Base-by-base conservation (phyloP, 2,888 invertebrate genomes). In the Danaus chrysippus region DNA sequence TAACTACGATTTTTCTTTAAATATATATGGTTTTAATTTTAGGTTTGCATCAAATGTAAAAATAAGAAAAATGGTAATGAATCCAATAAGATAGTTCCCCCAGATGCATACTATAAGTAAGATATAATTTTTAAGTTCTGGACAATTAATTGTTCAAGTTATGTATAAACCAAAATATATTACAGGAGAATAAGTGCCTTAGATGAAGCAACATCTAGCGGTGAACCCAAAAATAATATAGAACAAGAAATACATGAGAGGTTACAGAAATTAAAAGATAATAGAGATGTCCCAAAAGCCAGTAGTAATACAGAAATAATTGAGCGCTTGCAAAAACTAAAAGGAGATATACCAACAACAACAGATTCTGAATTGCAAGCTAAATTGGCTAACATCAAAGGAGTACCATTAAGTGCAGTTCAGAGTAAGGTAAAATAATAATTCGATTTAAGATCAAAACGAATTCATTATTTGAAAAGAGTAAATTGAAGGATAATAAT, bases 361-460 rank as follows among this genome's bases (percentile, higher is more conserved):
- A 92, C 93, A 19, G 93, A 94, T 73, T 92, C 91, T 43, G 95
- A 96, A 74, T 90, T 96, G 67, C 92, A 93, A 64, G 81, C 86
- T 59, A 87, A 95, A 73, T 80, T 96, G 53, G 93, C 94, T 1
- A 92, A 93, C 71, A 83, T 96, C n/a, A 94, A 93, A 81, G 95
- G 94, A 62, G 87, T 93, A 65, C 87, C 92, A 63, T 54, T 76
- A 61, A 67, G 70, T 65, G 67, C 71, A 52, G 55, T 77, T 42
- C 70, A 75, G 56, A 75, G 68, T 60, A 82, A 86, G 79, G 87
- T 84, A 76, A 65, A n/a, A 10, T 15, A 17, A 17, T 15, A 17
- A 17, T 15, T n/a, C 0, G 15, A 46, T 10, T 3, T 0, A 17
- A 49, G 17, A 17, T 8, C 2, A 34, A 6, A 34, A 34, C 23